phyloP scores from a whole-genome alignment of 92 coral and sea anemone species.

The Zoanthus gigantus region DNA sequence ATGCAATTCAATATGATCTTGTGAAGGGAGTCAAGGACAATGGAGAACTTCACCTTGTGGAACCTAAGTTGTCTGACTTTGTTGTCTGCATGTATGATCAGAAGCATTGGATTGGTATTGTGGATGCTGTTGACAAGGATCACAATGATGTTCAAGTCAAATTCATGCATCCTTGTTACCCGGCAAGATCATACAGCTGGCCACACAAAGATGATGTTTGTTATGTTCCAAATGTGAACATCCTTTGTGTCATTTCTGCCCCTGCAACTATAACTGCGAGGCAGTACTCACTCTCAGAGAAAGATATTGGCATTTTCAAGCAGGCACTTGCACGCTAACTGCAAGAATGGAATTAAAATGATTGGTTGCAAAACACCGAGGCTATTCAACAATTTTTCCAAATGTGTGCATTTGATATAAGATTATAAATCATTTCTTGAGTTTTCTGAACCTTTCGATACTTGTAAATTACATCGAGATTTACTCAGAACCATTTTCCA shows the following conservation, averaged over 20 bases:
- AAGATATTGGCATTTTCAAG: too few relatives aligned
- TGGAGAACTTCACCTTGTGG: neutral
- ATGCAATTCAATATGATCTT: conserved; percentile 46
- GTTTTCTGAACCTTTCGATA: conserved; percentile 10
- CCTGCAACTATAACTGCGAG: conserved; percentile 46
- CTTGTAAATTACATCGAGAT: conserved; percentile 1
- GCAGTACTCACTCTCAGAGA: neutral
- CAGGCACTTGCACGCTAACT: too few relatives aligned
- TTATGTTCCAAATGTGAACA: conserved; percentile 2
- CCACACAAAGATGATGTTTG: conserved; percentile 50
- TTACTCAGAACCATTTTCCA: conserved; percentile 12
- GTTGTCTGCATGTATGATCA: neutral
- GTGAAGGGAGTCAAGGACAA: conserved; percentile 43
- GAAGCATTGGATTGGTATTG: conserved; percentile 51
- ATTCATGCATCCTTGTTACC: conserved; percentile 63
- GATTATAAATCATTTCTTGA: neutral
- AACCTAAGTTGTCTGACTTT: neutral
- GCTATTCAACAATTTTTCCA: neutral
- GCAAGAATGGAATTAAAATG: too few relatives aligned
- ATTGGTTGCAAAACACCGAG: too few relatives aligned
- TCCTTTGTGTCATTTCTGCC: conserved; percentile 47
- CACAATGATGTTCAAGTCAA: conserved; percentile 49
- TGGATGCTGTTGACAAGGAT: conserved; percentile 34
- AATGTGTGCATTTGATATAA: neutral
- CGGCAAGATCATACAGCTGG: conserved; percentile 58